Conservation (phyloP, 2,113 vertebrate species). For the Paratilapia polleni region DNA sequence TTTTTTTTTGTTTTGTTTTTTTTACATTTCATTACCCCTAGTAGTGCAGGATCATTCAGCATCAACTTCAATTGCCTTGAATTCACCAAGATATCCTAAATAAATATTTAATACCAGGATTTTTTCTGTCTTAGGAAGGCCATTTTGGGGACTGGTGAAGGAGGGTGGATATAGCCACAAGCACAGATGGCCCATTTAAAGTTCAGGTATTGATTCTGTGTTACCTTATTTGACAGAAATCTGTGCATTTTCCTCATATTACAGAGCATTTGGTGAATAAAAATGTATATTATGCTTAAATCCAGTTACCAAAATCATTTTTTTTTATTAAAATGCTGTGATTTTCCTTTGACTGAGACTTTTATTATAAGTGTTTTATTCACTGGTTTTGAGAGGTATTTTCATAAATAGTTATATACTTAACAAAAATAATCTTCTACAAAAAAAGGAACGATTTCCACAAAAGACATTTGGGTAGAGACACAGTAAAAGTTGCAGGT, state of each 20-base stretch:
- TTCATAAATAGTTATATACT: background rate
- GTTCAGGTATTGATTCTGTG: background rate
- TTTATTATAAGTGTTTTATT: background rate
- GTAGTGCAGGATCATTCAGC: background rate
- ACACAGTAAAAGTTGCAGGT: background rate
- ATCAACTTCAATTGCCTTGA: background rate
- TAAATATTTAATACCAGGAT: constrained; percentile 1
- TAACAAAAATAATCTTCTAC: background rate
- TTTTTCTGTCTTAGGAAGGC: background rate
- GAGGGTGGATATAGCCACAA: background rate
- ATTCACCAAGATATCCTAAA: background rate
- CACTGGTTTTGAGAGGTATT: background rate
- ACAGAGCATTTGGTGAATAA: background rate
- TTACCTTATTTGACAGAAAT: background rate
- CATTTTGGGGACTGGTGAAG: background rate
- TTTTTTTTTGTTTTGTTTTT: too few relatives aligned
- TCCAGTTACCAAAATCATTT: too few relatives aligned
- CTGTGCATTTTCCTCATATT: background rate
- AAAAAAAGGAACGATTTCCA: background rate
- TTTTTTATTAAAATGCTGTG: background rate
- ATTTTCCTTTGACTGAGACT: background rate
- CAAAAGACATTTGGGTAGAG: background rate
- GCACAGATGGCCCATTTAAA: background rate
- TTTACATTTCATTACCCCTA: background rate
- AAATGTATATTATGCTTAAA: background rate